Percentiles rank a stretch among this genome's conserved stretches.
phyloP scores from a whole-genome alignment of 2,888 invertebrate genomes.

The Halictus ligatus region DNA sequence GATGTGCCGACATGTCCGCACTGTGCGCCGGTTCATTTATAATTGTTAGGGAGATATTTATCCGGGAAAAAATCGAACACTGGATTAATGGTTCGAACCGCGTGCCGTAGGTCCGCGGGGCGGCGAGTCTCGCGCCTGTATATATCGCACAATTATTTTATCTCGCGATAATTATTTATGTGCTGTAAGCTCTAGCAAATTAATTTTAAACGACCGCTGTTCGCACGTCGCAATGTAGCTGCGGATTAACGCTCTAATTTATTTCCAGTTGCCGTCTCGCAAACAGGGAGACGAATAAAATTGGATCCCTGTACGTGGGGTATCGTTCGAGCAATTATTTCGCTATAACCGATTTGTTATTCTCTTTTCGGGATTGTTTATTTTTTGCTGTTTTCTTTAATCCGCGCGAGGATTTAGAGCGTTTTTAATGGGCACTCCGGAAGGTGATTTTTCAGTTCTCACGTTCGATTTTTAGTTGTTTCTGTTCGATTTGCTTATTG shows the following conservation, averaged over 20 bases:
- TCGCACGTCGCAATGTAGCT: neutral
- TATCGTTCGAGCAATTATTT: neutral
- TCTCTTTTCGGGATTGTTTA: neutral
- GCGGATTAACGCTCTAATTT: slow-evolving; percentile 6
- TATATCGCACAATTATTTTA: neutral
- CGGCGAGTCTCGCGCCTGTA: neutral
- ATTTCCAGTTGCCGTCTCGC: neutral
- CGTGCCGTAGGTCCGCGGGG: neutral
- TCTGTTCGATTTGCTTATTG: neutral
- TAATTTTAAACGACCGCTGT: neutral
- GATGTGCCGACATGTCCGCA: too few species aligned
- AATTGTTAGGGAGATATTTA: neutral
- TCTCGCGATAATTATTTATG: neutral
- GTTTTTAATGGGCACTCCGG: neutral
- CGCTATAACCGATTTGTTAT: neutral
- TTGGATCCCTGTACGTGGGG: neutral
- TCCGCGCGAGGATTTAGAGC: neutral
- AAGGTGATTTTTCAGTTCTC: neutral
- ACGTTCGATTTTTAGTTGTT: neutral
- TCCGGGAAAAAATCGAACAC: neutral
- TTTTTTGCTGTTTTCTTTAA: neutral
- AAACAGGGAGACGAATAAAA: neutral
- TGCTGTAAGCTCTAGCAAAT: neutral
- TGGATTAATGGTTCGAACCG: neutral
- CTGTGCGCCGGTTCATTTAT: neutral